Conservation (phyloP, 2,888 invertebrate genomes). For the Mellilla xanthometata region DNA sequence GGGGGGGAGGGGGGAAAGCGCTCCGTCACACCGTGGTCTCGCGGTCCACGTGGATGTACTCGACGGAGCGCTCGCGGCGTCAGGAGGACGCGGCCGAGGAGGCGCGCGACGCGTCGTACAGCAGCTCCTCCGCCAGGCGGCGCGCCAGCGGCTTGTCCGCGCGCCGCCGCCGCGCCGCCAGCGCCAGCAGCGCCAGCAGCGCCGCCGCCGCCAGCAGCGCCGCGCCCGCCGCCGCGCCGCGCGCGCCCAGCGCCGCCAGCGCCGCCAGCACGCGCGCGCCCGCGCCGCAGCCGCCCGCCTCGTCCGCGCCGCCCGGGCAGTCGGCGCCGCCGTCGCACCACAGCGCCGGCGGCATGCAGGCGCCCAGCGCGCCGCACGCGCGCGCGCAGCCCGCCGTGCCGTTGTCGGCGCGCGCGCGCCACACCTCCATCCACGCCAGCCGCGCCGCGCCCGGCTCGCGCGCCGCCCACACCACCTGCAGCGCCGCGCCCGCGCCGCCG, state of each 20-base stretch:
- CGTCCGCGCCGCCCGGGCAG: slow-evolving; percentile 69
- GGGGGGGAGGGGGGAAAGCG: slow-evolving; percentile 19
- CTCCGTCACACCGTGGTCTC: slow-evolving; percentile 94
- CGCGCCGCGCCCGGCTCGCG: slow-evolving; percentile 91
- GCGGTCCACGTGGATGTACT: slow-evolving; percentile 95
- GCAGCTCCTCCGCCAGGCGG: slow-evolving; percentile 87
- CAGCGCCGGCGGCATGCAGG: slow-evolving; percentile 88
- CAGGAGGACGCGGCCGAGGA: slow-evolving; percentile 87
- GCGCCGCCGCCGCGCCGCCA: slow-evolving; percentile 79
- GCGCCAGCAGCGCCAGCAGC: slow-evolving; percentile 71
- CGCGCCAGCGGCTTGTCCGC: slow-evolving; percentile 83
- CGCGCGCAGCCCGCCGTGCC: slow-evolving; percentile 54
- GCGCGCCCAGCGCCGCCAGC: slow-evolving; percentile 85
- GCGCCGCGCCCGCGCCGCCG: slow-evolving; percentile 72
- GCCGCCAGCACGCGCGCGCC: slow-evolving; percentile 69
- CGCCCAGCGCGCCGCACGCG: slow-evolving; percentile 87
- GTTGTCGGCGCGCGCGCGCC: slow-evolving; percentile 49
- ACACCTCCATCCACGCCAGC: slow-evolving; percentile 87
- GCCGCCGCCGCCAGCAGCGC: slow-evolving; percentile 60
- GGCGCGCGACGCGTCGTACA: slow-evolving; percentile 84
- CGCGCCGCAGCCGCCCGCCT: slow-evolving; percentile 85
- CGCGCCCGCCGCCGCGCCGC: slow-evolving; percentile 74
- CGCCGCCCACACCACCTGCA: slow-evolving; percentile 92
- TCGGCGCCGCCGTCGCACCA: slow-evolving; percentile 87
- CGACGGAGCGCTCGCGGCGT: slow-evolving; percentile 95